Conservation (phyloP, 2,888 invertebrate species). For the Endotricha flammealis region DNA sequence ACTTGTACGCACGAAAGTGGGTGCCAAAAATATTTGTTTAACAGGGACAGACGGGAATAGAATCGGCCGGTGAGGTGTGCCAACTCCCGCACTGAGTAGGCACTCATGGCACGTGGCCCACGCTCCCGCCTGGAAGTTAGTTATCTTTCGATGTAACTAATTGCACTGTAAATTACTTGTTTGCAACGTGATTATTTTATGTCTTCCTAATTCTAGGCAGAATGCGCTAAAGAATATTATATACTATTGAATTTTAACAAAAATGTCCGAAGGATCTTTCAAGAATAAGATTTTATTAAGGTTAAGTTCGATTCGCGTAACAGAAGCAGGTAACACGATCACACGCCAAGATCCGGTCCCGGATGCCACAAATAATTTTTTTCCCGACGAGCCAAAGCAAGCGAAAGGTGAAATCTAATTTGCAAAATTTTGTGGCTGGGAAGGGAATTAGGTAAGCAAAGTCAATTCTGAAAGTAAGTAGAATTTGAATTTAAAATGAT, state of each 20-base stretch:
- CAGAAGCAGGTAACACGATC: slow-evolving; percentile 41
- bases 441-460: slow-evolving; percentile 72
- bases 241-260: no score
- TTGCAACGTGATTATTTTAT: background rate
- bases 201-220: no score
- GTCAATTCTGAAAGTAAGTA: slow-evolving; percentile 74
- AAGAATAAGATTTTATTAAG: slow-evolving; percentile 29
- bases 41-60: slow-evolving; percentile 69
- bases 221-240: no score
- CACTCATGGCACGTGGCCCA: slow-evolving; percentile 54
- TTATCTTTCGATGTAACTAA: slow-evolving; percentile 14
- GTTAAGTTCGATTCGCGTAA: slow-evolving; percentile 30
- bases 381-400: slow-evolving; percentile 39
- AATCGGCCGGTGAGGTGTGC: slow-evolving; percentile 57
- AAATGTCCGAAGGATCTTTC: slow-evolving; percentile 10
- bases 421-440: slow-evolving; percentile 65
- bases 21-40: slow-evolving; percentile 72
- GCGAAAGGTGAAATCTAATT: slow-evolving; percentile 68
- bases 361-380: slow-evolving; percentile 59
- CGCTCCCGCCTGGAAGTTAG: slow-evolving; percentile 36
- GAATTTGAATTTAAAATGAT: slow-evolving; percentile 78
- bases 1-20: slow-evolving; percentile 61
- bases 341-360: slow-evolving; percentile 41
- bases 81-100: slow-evolving; percentile 57
- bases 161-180: slow-evolving; percentile 2